Conservation (phyloP, 1,140 invertebrate genomes). For the Sycophaga agraensis region DNA sequence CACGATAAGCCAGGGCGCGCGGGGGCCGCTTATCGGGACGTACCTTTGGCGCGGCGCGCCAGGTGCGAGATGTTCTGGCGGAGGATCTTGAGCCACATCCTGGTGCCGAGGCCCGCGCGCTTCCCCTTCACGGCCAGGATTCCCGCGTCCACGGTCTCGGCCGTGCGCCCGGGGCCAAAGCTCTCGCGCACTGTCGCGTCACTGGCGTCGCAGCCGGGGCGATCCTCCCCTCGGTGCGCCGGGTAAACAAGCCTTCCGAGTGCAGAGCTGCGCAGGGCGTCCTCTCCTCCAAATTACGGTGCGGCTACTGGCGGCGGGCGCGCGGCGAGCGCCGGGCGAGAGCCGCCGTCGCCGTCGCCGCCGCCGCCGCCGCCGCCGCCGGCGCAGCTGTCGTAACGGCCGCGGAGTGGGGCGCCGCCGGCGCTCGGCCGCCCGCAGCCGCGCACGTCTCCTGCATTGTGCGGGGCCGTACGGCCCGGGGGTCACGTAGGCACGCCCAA, state of each 20-base stretch:
- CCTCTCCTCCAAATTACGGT: no score
- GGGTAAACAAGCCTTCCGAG: no score
- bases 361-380: not conserved
- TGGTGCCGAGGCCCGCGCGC: conserved; percentile 26
- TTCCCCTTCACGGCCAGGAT: conserved; percentile 26
- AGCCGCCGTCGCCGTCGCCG: conserved; percentile 22
- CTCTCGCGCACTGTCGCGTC: conserved; percentile 31
- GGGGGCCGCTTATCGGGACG: not conserved
- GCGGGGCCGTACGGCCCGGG: conserved; percentile 35
- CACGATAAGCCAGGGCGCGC: no score
- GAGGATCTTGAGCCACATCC: conserved; percentile 53
- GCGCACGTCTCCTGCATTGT: conserved; percentile 27
- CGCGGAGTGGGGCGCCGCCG: conserved; percentile 16
- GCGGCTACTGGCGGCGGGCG: conserved; percentile 21
- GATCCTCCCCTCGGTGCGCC: not conserved
- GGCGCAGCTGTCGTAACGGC: no score
- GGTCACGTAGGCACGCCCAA: conserved; percentile 48
- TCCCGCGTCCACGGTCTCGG: conserved; percentile 1
- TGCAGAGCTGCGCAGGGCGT: no score
- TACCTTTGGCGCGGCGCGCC: conserved; percentile 50
- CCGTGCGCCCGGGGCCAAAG: not conserved
- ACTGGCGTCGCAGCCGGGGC: not conserved
- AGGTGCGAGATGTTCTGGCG: conserved; percentile 50
- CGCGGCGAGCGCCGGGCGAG: conserved; percentile 35
- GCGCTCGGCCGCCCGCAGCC: conserved; percentile 11